Percentiles rank a stretch among this genome's conserved stretches.
Conservation (phyloP, 1,140 invertebrate genomes). For the Callitettix versicolor region DNA sequence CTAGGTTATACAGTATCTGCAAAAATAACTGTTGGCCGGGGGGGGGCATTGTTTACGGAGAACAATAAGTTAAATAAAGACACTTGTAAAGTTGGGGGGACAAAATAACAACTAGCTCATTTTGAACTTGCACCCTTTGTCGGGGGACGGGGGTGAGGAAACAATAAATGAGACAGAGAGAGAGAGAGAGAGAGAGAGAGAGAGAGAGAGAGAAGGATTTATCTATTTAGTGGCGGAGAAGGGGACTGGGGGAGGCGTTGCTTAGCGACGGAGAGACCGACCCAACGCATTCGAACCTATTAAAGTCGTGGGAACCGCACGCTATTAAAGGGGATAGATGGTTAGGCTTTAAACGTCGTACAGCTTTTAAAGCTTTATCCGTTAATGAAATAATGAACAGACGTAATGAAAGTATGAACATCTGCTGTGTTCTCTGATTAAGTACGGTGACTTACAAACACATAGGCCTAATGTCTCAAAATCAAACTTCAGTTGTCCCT, state of each 20-base stretch:
- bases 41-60: not conserved
- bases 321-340: conserved; percentile 3
- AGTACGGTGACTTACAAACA: no score
- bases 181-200: not conserved
- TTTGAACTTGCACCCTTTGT: no score
- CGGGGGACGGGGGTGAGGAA: not conserved
- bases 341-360: not conserved
- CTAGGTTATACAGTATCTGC: no score
- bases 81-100: not conserved
- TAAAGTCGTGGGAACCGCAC: conserved; percentile 1
- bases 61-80: conserved; percentile 5
- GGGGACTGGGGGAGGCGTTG: not conserved
- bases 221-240: conserved; percentile 7
- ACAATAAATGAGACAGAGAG: not conserved
- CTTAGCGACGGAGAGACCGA: not conserved
- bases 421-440: no score
- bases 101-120: no score
- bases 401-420: no score
- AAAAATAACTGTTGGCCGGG: not conserved
- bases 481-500: no score
- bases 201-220: conserved; percentile 5
- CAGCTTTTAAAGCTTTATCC: no score
- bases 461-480: no score
- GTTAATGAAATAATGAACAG: no score
- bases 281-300: not conserved